Conservation (phyloP, 2,797 vertebrate genomes). For the Thripadectes ignobilis region DNA sequence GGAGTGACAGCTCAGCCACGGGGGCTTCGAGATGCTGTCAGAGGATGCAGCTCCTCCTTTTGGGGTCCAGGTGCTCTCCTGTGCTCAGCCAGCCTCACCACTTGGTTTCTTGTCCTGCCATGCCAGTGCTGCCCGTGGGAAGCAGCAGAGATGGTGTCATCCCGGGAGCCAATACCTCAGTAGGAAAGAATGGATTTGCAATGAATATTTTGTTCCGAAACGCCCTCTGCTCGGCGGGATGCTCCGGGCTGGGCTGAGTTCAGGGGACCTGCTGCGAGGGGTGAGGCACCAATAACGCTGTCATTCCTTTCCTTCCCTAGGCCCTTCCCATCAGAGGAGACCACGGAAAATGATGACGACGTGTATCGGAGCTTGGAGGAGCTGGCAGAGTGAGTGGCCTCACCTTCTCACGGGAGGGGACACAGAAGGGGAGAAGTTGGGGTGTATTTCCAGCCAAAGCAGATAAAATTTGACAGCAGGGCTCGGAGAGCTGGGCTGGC, state of each 20-base stretch:
- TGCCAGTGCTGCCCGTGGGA: background rate
- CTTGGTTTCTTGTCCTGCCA: background rate
- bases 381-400: conserved; percentile 91
- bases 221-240: background rate
- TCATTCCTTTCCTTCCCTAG: conserved; percentile 71
- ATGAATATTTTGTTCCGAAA: background rate
- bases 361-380: conserved; percentile 97
- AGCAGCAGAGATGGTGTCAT: rapidly evolving
- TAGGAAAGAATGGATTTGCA: background rate
- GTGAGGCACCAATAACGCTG: background rate
- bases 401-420: background rate
- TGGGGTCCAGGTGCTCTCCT: background rate
- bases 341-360: conserved; percentile 91
- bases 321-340: conserved; percentile 96
- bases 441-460: background rate
- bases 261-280: background rate
- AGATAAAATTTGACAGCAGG: background rate
- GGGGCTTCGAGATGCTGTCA: background rate
- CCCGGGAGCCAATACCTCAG: background rate
- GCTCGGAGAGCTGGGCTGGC: rapidly evolving
- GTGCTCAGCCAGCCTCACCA: background rate
- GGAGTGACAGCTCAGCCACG: rapidly evolving
- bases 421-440: rapidly evolving
- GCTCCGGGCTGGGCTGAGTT: background rate
- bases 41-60: background rate